Conservation (phyloP, 30 jellyfish, hydroid and myxozoan genomes). For the Hydractinia symbiolongicarpus region DNA sequence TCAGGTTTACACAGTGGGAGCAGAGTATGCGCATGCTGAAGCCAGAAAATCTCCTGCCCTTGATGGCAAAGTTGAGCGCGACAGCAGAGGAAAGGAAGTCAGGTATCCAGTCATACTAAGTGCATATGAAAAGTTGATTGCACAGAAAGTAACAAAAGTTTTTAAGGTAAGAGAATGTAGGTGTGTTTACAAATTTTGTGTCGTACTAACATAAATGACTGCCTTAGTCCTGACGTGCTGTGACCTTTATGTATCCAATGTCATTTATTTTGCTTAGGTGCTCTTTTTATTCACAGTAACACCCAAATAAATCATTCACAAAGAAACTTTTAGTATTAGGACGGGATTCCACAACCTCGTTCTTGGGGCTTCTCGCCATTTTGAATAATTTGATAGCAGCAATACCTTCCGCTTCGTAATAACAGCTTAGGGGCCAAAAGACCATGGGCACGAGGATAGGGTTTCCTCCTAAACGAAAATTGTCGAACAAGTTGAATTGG, state of each 20-base stretch:
- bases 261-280: neutral
- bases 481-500: too few species aligned
- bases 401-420: too few species aligned
- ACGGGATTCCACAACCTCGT: too few species aligned
- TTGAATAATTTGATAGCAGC: too few species aligned
- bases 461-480: too few species aligned
- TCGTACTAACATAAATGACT: neutral
- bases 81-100: conserved; percentile 82
- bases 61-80: conserved; percentile 95
- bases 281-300: too few species aligned
- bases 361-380: too few species aligned
- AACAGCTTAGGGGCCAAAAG: too few species aligned
- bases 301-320: too few species aligned
- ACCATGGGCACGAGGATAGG: too few species aligned
- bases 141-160: conserved; percentile 65
- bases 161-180: conserved; percentile 51
- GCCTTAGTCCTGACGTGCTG: neutral
- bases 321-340: too few species aligned
- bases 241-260: neutral
- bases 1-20: conserved; percentile 88
- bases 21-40: conserved; percentile 96
- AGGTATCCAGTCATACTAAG: conserved; percentile 94
- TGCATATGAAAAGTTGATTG: conserved; percentile 72
- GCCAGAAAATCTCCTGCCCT: conserved; percentile 97
- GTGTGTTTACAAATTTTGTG: neutral